Evolutionary conservation across 2,888 invertebrate species (phyloP).

Genomic region (Mesochorus sp.): DNA sequence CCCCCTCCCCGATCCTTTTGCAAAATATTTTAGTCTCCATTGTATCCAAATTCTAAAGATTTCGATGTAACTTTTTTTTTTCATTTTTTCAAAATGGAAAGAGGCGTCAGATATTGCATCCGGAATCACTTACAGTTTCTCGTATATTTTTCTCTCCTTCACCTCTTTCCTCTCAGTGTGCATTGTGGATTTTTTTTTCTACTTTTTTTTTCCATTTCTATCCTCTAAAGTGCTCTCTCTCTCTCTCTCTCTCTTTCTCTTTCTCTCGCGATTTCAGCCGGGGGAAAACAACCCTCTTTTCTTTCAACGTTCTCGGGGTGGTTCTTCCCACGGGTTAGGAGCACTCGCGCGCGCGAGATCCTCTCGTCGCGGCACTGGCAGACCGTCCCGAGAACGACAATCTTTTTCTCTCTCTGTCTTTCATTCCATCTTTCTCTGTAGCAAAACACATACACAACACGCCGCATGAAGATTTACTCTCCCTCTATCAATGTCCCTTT

Average conservation of each 20-base stretch:
- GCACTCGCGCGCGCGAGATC: background rate
- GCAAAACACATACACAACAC: slow-evolving; percentile 34
- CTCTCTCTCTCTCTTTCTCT: slow-evolving; percentile 31
- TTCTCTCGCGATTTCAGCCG: too few relatives aligned
- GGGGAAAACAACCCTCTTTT: slow-evolving; percentile 57
- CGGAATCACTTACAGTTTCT: too few relatives aligned
- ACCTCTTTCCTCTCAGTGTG: background rate
- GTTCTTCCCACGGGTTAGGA: slow-evolving; percentile 58
- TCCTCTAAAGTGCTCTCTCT: slow-evolving; percentile 30
- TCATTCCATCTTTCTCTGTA: slow-evolving; percentile 1
- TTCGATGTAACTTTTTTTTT: too few relatives aligned
- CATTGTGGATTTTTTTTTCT: background rate
- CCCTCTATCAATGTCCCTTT: slow-evolving; percentile 46
- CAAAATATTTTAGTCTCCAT: too few relatives aligned
- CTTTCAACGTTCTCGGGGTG: slow-evolving; percentile 54
- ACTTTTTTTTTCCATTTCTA: slow-evolving; percentile 18
- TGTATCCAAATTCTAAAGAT: too few relatives aligned
- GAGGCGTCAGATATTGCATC: too few relatives aligned
- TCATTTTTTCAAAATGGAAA: too few relatives aligned
- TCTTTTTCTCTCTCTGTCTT: slow-evolving; percentile 15
- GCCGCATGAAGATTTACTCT: slow-evolving; percentile 44
- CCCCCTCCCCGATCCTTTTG: too few relatives aligned
- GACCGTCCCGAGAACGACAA: slow-evolving; percentile 39
- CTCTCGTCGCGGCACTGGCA: slow-evolving; percentile 24
- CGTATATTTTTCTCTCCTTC: background rate